Evolutionary conservation across 2,797 vertebrate genomes (phyloP), one percentile per base, ranked within the genome.

Genomic region (Cyclura pinguis): DNA sequence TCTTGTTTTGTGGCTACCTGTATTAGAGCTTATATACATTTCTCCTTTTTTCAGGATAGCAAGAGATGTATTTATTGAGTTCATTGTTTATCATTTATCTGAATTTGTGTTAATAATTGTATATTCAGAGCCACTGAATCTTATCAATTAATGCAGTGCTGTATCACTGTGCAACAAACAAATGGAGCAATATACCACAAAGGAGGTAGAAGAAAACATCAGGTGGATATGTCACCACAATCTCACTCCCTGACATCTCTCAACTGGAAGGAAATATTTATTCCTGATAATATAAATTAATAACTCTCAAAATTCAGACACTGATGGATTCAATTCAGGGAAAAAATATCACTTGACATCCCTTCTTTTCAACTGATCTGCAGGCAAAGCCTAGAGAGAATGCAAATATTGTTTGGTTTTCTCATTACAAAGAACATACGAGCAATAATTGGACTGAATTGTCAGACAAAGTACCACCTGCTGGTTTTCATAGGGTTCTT

Each of bases 301-400:
- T 38, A 59, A 82, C 52, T 27, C 12, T 50, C 42, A 13, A 62
- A 81, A 59, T 47, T 13, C 72, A 77, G 80, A 77, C 62, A 24
- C 10, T 13, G 32, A 76, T 6, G 80, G 87, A 20, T 0, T 85
- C 88, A 87, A 22, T 69, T 55, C 86, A 50, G 50, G 88, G 73
- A 84, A 4, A 10, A 67, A 74, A 18, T 32, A 64, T n/a, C 3
- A 55, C 32, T 57, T n/a, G 80, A 32, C 32, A 69, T 42, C 91
- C 82, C 16, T 89, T 89, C 1, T 57, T 91, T 87, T 85, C 57
- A 78, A 81, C 16, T 85, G 73, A 84, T 90, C 42, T 82, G 50
- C 42, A 29, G 38, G 47, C 2, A 82, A 90, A 18, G 1, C 12
- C 14, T 77, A 84, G 76, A 67, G 13, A 88, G 13, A 35, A 55